Base-by-base conservation (phyloP, 2,888 invertebrate species). In the Cosmopolites sordidus region DNA sequence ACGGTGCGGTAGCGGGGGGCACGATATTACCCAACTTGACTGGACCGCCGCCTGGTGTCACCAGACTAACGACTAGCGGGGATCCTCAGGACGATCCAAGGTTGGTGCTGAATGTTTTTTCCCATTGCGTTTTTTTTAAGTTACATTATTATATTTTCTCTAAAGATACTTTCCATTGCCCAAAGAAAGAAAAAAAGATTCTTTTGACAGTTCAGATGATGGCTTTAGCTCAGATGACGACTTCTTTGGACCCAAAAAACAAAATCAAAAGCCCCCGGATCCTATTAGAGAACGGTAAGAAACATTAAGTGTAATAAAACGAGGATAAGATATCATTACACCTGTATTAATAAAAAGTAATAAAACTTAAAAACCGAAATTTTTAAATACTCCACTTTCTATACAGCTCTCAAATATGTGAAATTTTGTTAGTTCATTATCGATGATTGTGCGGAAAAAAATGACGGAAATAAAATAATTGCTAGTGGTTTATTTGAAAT, bases 171-270 rank as follows among this genome's bases (percentile, higher is more conserved):
- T 86, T 71, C 84, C 84, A 41, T 71, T 86, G 62, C 84, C 85
- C 50, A 87, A 87, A 68, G 85, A 86, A 65, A 74, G 86, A 53
- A 86, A 86, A 71, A 79, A 82, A 63, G 80, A 82, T 65, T 75
- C 73, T 47, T 84, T 84, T 62, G 84, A 85, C 61, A 82, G 81
- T 66, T 84, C 84, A 56, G 86, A 86, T 63, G 78, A 81, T 60
- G 79, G 80, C 11, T 82, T 82, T 64, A 83, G 83, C 49, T 77
- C 76, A 33, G 83, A 83, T 54, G 78, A 79, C 60, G 76, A 76
- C 60, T 76, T 77, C 50, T 72, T 73, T 74, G 69, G 61, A 53
- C 37, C 56, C 17, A 40, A 45, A 22, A 54, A 54, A 30, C 27
- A 27, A 9, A 30, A 11, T 16, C 37, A 48, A 71, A 45, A 66